Evolutionary conservation across 2,113 vertebrate species (phyloP), one percentile per base, ranked within the genome.

Genomic region (Microtus ochrogaster): DNA sequence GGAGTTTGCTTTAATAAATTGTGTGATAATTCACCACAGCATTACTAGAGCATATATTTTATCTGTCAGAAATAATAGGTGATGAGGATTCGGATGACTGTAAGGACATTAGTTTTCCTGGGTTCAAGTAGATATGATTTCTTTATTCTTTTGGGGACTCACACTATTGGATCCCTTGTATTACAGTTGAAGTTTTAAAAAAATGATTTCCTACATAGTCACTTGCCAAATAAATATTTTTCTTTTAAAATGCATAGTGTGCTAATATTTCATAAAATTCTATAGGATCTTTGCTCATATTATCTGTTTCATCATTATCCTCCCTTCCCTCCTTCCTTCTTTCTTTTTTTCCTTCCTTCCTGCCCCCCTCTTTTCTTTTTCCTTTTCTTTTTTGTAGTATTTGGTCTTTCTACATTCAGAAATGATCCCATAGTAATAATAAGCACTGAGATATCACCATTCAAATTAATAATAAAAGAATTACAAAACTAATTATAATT

Each of bases 191-290:
- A 13, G 0, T 72, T 78, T 82, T 96, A 39, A 73, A 76, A 76
- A 24, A 89, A 91, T 65, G 19, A 72, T 66, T 95, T 41, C 95
- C 49, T 87, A 47, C 0, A 44, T 3, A 92, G 7, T 0, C 33
- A 91, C 2, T 90, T 92, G 76, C 44, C 36, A 77, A 94, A 89
- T 26, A 36, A 94, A 87, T 19, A 89, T 41, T n/a, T 72, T 96
- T 3, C 8, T 79, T 92, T 90, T 90, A 66, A 90, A 90, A 33
- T 92, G n/a, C 82, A 30, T 73, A 92, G 14, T 79, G 86, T 89
- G 85, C 11, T 90, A 73, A 26, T 24, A 85, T 91, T 94, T 95
- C 26, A 89, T 83, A 39, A 78, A 55, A 92, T 36, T 87, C 85
- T 70, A 68, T 79, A 63, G 39, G 89, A 81, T 13, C 13, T 94